A percentile compares a stretch with the other conserved stretches of the same genome.
Conservation (phyloP, 2,113 vertebrate species). For the Periophthalmodon schlosseri region DNA sequence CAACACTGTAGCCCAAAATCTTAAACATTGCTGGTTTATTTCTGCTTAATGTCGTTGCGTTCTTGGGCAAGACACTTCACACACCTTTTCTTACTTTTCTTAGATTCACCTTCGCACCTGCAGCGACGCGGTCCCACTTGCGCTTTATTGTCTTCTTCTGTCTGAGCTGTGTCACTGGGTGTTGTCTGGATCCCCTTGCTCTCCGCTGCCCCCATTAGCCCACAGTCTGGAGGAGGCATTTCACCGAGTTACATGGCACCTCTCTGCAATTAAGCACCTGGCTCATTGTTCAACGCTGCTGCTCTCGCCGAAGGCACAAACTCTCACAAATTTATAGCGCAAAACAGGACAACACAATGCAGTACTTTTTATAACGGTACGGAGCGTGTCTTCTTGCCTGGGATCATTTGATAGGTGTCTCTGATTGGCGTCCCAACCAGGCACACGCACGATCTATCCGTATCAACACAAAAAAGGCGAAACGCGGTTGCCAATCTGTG, state of each 20-base stretch:
- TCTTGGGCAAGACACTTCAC: no score
- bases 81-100: no score
- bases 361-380: not conserved
- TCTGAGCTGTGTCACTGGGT: not conserved
- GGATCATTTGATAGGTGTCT: no score
- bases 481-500: not conserved
- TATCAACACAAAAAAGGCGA: not conserved
- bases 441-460: no score
- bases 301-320: not conserved
- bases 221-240: not conserved
- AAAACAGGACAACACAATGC: not conserved
- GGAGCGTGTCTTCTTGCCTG: no score
- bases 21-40: no score
- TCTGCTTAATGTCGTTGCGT: no score
- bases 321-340: not conserved
- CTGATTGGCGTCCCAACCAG: no score
- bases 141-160: not conserved
- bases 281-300: not conserved
- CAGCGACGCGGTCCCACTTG: not conserved
- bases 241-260: not conserved
- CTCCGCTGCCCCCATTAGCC: not conserved
- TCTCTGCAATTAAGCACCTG: conserved; percentile 2
- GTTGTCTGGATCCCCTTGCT: not conserved
- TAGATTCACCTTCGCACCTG: not conserved
- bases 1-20: no score